phyloP scores from a whole-genome alignment of 92 coral and sea anemone species.

The Epizoanthus ramosus region DNA sequence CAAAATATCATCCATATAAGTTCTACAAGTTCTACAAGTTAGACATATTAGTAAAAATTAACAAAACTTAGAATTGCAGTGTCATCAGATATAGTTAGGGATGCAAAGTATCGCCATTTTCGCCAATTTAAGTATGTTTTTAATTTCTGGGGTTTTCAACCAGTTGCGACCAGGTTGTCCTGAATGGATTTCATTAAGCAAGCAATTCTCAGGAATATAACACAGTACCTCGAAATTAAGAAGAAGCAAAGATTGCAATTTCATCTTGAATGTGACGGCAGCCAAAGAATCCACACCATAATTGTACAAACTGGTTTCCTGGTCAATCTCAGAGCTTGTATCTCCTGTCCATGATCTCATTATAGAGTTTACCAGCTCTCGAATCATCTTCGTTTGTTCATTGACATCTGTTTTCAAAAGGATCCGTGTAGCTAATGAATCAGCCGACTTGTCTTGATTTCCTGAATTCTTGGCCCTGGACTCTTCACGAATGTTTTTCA shows the following conservation, averaged over 20 bases:
- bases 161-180: no score
- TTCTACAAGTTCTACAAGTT: no score
- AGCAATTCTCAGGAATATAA: background rate
- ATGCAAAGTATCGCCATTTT: no score
- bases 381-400: conserved; percentile 52
- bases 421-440: conserved; percentile 46
- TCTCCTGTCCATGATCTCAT: conserved; percentile 66
- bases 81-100: no score
- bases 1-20: no score
- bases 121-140: no score
- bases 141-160: no score
- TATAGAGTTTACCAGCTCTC: conserved; percentile 44
- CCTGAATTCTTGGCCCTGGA: background rate
- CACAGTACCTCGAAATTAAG: conserved; percentile 79
- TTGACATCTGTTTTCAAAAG: conserved; percentile 50
- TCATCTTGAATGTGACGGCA: conserved; percentile 77
- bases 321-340: conserved; percentile 59
- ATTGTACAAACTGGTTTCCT: conserved; percentile 68
- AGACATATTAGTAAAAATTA: no score
- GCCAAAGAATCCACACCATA: conserved; percentile 78
- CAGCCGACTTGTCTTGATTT: background rate
- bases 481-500: conserved; percentile 28
- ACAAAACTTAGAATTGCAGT: no score
- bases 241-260: conserved; percentile 54
- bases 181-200: no score